Evolutionary conservation across 2,888 invertebrate genomes (phyloP).

Genomic region (Acronicta alni): DNA sequence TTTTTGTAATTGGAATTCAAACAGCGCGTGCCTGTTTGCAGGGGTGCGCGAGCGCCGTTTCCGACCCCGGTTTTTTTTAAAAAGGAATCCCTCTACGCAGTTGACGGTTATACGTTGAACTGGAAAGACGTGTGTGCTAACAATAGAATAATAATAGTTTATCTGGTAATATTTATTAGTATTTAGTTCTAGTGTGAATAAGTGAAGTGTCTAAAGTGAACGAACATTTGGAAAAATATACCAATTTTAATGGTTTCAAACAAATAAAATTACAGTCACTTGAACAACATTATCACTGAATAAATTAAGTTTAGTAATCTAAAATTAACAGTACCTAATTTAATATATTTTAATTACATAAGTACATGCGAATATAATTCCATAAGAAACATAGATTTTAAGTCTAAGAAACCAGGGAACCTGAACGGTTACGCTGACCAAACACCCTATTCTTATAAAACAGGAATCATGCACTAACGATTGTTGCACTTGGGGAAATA

Average conservation of each 20-base stretch:
- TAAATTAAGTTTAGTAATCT: neutral
- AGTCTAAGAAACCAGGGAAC: conserved; percentile 31
- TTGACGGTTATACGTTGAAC: conserved; percentile 78
- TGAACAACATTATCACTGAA: neutral
- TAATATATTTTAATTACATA: conserved; percentile 6
- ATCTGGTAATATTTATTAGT: conserved; percentile 17
- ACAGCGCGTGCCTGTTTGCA: conserved; percentile 79
- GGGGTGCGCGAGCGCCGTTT: conserved; percentile 85
- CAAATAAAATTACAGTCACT: neutral
- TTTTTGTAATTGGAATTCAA: conserved; percentile 39
- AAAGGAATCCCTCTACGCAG: conserved; percentile 72
- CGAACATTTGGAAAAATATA: conserved; percentile 3
- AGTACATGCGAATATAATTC: conserved; percentile 36
- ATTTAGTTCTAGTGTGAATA: conserved; percentile 21
- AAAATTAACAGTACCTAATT: neutral
- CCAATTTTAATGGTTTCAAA: conserved; percentile 12
- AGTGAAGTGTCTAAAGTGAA: conserved; percentile 32
- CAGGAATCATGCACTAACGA: conserved; percentile 70
- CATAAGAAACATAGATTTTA: conserved; percentile 14
- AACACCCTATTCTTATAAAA: conserved; percentile 65
- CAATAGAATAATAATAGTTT: conserved; percentile 31
- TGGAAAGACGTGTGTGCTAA: conserved; percentile 58
- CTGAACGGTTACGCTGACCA: conserved; percentile 66
- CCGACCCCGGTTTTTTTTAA: conserved; percentile 76
- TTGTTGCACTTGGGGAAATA: conserved; percentile 61